Percentiles rank a stretch among this genome's conserved stretches.
Conservation (phyloP, 2,113 vertebrate genomes). For the Ceuthmochares aereus region DNA sequence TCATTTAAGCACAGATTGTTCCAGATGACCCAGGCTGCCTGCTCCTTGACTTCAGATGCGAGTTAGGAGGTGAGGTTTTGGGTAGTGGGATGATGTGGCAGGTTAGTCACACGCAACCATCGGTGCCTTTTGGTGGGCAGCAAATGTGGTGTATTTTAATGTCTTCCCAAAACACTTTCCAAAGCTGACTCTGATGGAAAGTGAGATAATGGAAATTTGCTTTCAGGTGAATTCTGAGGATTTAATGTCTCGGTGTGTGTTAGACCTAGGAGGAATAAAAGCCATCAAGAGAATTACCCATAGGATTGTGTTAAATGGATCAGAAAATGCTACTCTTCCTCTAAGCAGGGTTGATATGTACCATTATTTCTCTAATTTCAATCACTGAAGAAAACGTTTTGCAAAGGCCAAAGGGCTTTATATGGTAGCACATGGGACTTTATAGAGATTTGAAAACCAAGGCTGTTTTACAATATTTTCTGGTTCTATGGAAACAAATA, state of each 20-base stretch:
- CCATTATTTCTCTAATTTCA: conserved; percentile 30
- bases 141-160: not conserved
- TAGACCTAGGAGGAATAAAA: conserved; percentile 30
- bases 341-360: conserved; percentile 9
- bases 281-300: not conserved
- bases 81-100: not conserved
- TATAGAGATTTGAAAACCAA: conserved; percentile 13
- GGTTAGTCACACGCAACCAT: rapidly evolving
- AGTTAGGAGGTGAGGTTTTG: not conserved
- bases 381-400: not conserved
- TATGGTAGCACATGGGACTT: not conserved
- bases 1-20: not conserved
- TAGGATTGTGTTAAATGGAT: conserved; percentile 33
- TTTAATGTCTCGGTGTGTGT: not conserved
- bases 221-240: not conserved
- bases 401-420: not conserved
- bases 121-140: not conserved
- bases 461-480: conserved; percentile 24
- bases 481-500: conserved; percentile 36
- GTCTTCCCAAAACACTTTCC: not conserved
- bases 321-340: conserved; percentile 9
- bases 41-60: not conserved
- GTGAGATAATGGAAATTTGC: not conserved
- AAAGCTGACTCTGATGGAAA: not conserved
- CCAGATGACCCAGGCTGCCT: not conserved